Base-by-base conservation (phyloP, 2,888 invertebrate genomes). In the Branchellion lobata region DNA sequence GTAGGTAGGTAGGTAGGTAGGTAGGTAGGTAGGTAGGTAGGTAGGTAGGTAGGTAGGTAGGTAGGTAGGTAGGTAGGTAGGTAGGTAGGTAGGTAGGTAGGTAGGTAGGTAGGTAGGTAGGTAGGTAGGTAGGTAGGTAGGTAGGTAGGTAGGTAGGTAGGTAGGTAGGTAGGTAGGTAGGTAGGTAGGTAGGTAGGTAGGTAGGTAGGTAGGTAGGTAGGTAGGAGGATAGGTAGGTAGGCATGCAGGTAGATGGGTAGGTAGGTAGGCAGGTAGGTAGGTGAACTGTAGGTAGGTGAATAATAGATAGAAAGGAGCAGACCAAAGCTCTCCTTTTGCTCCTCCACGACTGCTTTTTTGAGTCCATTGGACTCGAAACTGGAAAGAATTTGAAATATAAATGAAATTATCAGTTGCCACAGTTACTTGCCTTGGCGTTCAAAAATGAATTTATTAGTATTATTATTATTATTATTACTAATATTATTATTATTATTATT, bases 281-380 rank as follows among this genome's bases (percentile, higher is more conserved):
- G n/a, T n/a, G n/a, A n/a, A n/a, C n/a, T n/a, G n/a, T n/a, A n/a
- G n/a, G n/a, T n/a, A n/a, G n/a, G n/a, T n/a, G n/a, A n/a, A n/a
- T n/a, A n/a, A n/a, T n/a, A n/a, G n/a, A n/a, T n/a, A n/a, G n/a
- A 14, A n/a, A 8, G 31, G 5, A 5, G 31, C 40, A 81, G 83
- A 89, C 97, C 83, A 97, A 89, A 82, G 96, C 96, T 87, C 99
- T 91, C 85, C 99, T 90, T 88, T 99, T 99, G 84, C 95, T 92
- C 89, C 99, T 99, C 99, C 99, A 99, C 84, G 97, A 98, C 88
- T 99, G 98, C 40, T 81, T 78, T 61, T 81, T 81, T 81, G 96
- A 97, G 89, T 99, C 98, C 94, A 98, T 95, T 80, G 94, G 95
- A 84, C 87, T 88, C 57, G 81, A 81, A 14, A 75, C 81, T 80